Evolutionary conservation across 2,888 invertebrate genomes (phyloP), one percentile per base, ranked within the genome.

Genomic region (Neoscelio sp.): DNA sequence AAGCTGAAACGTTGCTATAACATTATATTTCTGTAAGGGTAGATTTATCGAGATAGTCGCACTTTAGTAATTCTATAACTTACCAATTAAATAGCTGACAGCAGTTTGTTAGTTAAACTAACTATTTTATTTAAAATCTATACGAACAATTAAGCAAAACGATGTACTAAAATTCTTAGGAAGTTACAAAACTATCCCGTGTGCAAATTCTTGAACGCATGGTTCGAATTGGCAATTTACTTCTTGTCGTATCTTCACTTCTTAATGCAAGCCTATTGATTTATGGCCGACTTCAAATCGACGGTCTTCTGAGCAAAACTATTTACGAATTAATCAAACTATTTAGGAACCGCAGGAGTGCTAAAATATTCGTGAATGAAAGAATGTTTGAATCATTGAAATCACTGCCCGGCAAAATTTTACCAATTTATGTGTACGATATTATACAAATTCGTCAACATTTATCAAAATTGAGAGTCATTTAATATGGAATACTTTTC

Each of bases 191-290:
- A 62, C 52, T 44, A 62, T 62, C 52, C 28, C 12, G 23, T 33
- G 33, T 33, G 33, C 33, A 33, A 54, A 68, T 67, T 76, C 73
- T 74, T 70, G 60, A 60, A 50, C 67, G 50, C 58, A 26, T 26
- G 42, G 20, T 28, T 30, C 42, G 48, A 74, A 40, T 77, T 70
- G 81, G 86, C 86, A 90, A 90, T 90, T 89, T 90, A 88, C 88
- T 90, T 90, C 89, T 90, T 90, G 89, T 86, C 84, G 82, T 82
- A 84, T 85, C 85, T 84, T 80, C 76, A 42, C 54, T 76, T 70
- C 74, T 73, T 65, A 58, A 74, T 60, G 46, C 70, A 67, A 79
- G 52, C 74, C 62, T 75, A 79, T 70, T 79, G 75, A 79, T 70
- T 79, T 60, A 75, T 48, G 60, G 62, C 28, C 20, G 67, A 80